Evolutionary conservation across 35 echinoderm and acorn worm species (phyloP), one percentile per base, ranked within the genome.

Genomic region (Patiria miniata): DNA sequence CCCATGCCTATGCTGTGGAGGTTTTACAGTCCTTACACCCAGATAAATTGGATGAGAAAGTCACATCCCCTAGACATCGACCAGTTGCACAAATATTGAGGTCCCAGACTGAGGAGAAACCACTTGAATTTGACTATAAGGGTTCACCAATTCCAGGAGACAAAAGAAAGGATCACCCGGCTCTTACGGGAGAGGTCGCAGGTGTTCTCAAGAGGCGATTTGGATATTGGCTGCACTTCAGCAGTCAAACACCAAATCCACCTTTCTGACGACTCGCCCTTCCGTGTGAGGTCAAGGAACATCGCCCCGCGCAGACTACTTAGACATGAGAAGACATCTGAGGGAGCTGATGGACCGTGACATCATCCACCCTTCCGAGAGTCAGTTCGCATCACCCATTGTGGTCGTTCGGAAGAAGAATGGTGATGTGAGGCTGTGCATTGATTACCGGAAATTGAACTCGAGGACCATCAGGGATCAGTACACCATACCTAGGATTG

Each of bases 401-500:
- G 91, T 89, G n/a, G n/a, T n/a, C n/a, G n/a, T n/a, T n/a, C n/a
- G n/a, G n/a, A n/a, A n/a, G n/a, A n/a, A n/a, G n/a, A n/a, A n/a
- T n/a, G n/a, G n/a, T n/a, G 88, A 87, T 21, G 42, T 95, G 18
- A 50, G 88, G 5, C 80, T 90, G 8, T 86, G 82, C 36, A 83
- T 95, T 7, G 93, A 91, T 37, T 91, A 91, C 39, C 18, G 88
- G 17, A 14, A 52, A 10, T 44, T 95, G 1, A 95, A 95, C 39
- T 65, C 78, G 4, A 57, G 88, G 58, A 95, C 93, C 19, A 78
- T 95, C 6, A 57, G 81, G 28, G 94, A 93, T 39, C 79, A 91
- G 54, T 95, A 91, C 34, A 85, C 68, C 36, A 80, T 95, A 16
- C 93, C 89, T 6, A 90, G 87, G 22, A n/a, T n/a, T n/a, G 88